Evolutionary conservation across 2,797 vertebrate genomes (phyloP).

Genomic region (Sebastiscus albofasciatus): DNA sequence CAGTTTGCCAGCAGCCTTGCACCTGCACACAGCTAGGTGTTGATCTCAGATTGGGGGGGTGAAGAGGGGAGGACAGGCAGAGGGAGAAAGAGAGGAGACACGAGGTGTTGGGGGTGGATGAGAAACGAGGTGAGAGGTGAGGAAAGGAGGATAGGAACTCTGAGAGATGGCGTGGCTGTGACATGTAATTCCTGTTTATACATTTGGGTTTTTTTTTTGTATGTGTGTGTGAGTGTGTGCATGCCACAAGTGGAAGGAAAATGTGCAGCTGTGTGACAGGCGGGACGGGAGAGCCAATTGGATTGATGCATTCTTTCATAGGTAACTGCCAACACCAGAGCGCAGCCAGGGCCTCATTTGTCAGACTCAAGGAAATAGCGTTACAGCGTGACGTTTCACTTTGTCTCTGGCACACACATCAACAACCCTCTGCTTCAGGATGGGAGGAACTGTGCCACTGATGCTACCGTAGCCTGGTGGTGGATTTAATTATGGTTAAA

Average conservation of each 20-base stretch:
- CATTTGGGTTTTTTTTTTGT: neutral
- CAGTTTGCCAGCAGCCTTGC: conserved; percentile 81
- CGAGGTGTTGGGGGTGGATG: conserved; percentile 54
- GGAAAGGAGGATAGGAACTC: conserved; percentile 32
- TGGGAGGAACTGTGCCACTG: conserved; percentile 17
- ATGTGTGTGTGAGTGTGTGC: neutral
- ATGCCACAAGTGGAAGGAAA: conserved; percentile 25
- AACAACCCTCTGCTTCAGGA: conserved; percentile 16
- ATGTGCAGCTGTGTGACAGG: conserved; percentile 55
- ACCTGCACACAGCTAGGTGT: conserved; percentile 81
- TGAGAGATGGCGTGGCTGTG: conserved; percentile 38
- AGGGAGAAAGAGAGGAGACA: conserved; percentile 45
- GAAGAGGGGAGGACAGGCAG: conserved; percentile 32
- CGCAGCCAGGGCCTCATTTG: conserved; percentile 75
- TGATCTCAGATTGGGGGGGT: conserved; percentile 62
- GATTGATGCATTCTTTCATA: conserved; percentile 79
- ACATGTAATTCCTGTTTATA: conserved; percentile 60
- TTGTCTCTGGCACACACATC: conserved; percentile 51
- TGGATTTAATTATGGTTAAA: conserved; percentile 44
- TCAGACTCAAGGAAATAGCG: conserved; percentile 74
- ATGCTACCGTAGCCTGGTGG: neutral
- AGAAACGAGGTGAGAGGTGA: conserved; percentile 50
- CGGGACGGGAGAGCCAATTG: conserved; percentile 64
- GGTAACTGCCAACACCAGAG: conserved; percentile 69
- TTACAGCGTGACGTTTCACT: conserved; percentile 68